Conservation (phyloP, 2,113 vertebrate genomes). For the Microcebus murinus region DNA sequence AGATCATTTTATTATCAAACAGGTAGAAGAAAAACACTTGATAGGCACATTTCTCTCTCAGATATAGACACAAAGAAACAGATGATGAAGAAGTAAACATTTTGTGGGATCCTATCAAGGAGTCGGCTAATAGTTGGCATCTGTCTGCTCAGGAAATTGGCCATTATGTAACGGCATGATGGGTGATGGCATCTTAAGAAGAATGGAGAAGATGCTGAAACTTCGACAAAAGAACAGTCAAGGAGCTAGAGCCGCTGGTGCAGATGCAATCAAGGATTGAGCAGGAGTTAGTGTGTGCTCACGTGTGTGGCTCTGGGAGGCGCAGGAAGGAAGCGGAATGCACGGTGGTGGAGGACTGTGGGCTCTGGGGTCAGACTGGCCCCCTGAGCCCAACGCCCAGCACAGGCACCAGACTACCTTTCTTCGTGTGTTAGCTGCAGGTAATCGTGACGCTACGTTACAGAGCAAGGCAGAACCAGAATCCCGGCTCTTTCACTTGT, state of each 20-base stretch:
- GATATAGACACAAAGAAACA: neutral
- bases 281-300: rapidly evolving
- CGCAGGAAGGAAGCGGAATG: neutral
- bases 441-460: rapidly evolving
- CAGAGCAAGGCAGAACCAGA: neutral
- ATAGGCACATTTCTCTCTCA: neutral
- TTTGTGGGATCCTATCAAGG: neutral
- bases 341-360: rapidly evolving
- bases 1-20: neutral
- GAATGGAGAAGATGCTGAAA: neutral
- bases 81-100: neutral
- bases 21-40: neutral
- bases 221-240: neutral
- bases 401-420: neutral
- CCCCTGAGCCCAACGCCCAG: neutral
- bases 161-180: neutral
- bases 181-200: neutral
- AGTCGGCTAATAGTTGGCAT: neutral
- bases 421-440: neutral
- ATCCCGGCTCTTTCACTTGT: neutral
- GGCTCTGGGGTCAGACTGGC: neutral
- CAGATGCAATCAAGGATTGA: neutral
- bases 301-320: rapidly evolving
- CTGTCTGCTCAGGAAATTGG: neutral
- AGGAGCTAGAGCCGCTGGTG: neutral